Conservation (phyloP, 2,797 vertebrate species). For the Danio kyathit region DNA sequence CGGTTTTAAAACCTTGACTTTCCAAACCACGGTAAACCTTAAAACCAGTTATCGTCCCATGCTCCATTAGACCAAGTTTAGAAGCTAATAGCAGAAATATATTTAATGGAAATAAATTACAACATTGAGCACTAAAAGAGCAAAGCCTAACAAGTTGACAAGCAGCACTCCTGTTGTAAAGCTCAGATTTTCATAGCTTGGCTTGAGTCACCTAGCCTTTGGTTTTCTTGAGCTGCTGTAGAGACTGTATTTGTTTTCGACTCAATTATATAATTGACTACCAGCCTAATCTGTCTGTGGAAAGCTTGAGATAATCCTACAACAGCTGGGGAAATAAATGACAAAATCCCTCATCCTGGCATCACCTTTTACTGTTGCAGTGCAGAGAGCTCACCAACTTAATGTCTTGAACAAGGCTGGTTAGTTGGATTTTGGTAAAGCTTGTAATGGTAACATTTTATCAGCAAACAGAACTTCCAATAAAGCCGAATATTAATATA, state of each 20-base stretch:
- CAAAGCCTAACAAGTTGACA: background rate
- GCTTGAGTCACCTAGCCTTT: background rate
- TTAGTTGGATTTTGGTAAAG: background rate
- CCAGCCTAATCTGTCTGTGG: conserved; percentile 1
- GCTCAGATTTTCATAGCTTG: background rate
- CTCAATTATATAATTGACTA: conserved; percentile 28
- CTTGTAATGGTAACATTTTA: background rate
- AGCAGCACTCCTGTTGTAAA: background rate
- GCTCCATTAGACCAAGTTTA: no score
- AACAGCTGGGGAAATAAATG: conserved; percentile 33
- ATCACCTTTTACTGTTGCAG: background rate
- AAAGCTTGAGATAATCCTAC: conserved; percentile 20
- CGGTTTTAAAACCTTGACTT: no score
- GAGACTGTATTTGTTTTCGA: background rate
- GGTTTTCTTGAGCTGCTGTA: conserved; percentile 6
- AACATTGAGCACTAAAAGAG: background rate
- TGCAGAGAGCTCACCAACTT: background rate
- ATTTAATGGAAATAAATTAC: no score
- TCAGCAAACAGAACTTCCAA: background rate
- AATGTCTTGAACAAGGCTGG: background rate
- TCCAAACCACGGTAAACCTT: no score
- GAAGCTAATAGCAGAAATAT: no score
- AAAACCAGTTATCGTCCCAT: no score
- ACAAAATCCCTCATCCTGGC: background rate
- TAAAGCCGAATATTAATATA: background rate